Evolutionary conservation across 2,888 invertebrate genomes (phyloP).

Genomic region (Halictus ligatus): DNA sequence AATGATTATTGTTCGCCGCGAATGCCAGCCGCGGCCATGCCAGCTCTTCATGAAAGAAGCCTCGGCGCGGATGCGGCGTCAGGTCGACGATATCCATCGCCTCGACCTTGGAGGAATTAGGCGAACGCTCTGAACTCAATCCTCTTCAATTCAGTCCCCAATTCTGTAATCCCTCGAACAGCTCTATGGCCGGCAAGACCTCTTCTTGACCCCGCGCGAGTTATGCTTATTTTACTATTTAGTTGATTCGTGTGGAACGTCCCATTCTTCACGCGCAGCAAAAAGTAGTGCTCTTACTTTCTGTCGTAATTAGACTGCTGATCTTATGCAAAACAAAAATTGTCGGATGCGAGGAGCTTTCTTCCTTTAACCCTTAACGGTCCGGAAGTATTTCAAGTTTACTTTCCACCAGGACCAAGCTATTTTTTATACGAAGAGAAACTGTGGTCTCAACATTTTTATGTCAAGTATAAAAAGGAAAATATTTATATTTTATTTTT

Average conservation of each 20-base stretch:
- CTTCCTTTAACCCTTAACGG: no score
- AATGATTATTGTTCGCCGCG: conserved; percentile 49
- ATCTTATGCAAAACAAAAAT: not conserved
- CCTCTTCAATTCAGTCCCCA: conserved; percentile 9
- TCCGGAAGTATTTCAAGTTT: no score
- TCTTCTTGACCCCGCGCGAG: not conserved
- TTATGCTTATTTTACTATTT: not conserved
- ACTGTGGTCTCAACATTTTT: no score
- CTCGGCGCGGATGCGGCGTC: not conserved
- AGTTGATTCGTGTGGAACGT: not conserved
- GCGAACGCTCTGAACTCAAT: conserved; percentile 19
- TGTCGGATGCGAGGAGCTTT: not conserved
- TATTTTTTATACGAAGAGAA: no score
- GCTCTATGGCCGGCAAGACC: not conserved
- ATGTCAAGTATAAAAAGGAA: no score
- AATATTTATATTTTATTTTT: no score
- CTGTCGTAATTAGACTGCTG: not conserved
- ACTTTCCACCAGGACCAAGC: no score
- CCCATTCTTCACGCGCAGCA: not conserved
- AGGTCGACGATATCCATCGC: not conserved
- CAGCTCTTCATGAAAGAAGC: conserved; percentile 22
- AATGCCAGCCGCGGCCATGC: not conserved
- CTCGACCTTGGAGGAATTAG: conserved; percentile 44
- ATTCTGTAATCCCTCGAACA: not conserved
- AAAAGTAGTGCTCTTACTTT: not conserved